These are phyloP conservation scores for Dallia pectoralis DNA, from an alignment of 2,797 vertebrate species.

Conservation along the genomic window DNA sequence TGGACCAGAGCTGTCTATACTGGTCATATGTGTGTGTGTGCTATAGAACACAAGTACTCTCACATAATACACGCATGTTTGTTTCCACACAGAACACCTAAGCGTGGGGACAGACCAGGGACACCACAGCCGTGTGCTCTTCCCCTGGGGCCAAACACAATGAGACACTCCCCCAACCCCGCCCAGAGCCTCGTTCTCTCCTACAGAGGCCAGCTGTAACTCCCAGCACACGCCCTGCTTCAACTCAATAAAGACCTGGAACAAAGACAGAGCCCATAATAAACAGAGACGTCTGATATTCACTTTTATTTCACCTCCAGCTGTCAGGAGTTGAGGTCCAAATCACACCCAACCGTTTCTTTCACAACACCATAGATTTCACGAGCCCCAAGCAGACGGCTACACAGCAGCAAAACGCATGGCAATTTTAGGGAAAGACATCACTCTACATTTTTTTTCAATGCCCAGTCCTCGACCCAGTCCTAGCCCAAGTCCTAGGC, in stretches of 20 bases:
- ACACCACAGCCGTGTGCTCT: background rate
- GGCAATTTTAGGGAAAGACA: no score
- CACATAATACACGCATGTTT: background rate
- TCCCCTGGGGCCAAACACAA: slow-evolving; percentile 21
- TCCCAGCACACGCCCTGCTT: background rate
- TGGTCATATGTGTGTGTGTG: background rate
- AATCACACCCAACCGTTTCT: background rate
- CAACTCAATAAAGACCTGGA: slow-evolving; percentile 46
- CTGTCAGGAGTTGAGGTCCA: slow-evolving; percentile 38
- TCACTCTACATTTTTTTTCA: no score
- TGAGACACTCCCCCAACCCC: background rate
- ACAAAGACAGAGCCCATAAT: slow-evolving; percentile 41
- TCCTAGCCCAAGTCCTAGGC: no score
- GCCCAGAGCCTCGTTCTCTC: background rate
- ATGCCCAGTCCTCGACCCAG: no score
- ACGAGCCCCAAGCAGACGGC: background rate
- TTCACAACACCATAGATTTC: background rate
- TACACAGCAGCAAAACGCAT: no score
- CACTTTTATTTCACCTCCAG: slow-evolving; percentile 59
- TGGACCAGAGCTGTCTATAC: background rate
- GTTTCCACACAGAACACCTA: background rate
- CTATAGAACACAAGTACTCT: no score
- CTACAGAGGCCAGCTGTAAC: slow-evolving; percentile 48
- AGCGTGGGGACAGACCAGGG: background rate
- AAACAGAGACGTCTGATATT: slow-evolving; percentile 35